phyloP scores from a whole-genome alignment of 2,888 invertebrate species.

The Cotesia congregata region DNA sequence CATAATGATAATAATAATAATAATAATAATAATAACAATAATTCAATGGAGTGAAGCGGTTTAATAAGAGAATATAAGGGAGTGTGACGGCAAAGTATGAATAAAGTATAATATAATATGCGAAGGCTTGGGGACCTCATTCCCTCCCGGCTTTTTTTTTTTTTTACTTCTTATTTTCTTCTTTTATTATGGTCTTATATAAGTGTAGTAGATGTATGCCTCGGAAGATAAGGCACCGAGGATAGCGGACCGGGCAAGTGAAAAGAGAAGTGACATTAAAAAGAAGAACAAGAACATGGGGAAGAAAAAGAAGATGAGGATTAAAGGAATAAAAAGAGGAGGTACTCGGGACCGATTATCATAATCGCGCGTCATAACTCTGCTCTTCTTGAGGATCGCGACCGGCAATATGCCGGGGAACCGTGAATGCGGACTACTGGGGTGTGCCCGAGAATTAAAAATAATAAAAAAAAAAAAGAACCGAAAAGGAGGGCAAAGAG shows the following conservation, averaged over 20 bases:
- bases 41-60: conserved; percentile 54
- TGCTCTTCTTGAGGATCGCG: conserved; percentile 42
- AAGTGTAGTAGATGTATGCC: conserved; percentile 28
- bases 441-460: conserved; percentile 47
- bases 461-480: conserved; percentile 23
- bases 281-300: conserved; percentile 26
- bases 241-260: conserved; percentile 6
- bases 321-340: conserved; percentile 39
- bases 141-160: not conserved
- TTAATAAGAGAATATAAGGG: conserved; percentile 52
- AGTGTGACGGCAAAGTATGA: conserved; percentile 53
- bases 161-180: not conserved
- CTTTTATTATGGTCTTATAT: not conserved
- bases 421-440: conserved; percentile 43
- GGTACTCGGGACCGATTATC: conserved; percentile 62
- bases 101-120: conserved; percentile 62
- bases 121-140: conserved; percentile 30
- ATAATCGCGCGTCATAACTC: conserved; percentile 66
- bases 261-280: not conserved
- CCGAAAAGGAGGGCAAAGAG: not conserved
- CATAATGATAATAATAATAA: not conserved
- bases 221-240: conserved; percentile 33
- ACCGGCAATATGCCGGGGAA: conserved; percentile 9
- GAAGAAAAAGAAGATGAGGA: conserved; percentile 20
- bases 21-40: conserved; percentile 41